These are phyloP conservation scores for Elephantulus edwardii DNA, from an alignment of 2,113 vertebrate species.

Conservation along the genomic window DNA sequence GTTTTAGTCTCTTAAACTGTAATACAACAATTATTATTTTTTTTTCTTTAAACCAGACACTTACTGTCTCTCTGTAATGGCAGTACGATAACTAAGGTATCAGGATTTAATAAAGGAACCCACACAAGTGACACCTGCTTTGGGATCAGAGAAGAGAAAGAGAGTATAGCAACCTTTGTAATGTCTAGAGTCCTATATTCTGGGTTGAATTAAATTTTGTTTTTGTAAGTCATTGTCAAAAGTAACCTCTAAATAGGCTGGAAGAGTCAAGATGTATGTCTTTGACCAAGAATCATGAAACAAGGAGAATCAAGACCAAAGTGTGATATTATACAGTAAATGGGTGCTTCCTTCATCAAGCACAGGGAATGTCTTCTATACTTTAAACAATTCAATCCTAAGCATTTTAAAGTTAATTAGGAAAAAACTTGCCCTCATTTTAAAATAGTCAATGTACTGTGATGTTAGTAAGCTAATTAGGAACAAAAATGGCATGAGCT, in stretches of 20 bases:
- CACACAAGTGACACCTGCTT: not conserved
- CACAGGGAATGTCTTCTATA: not conserved
- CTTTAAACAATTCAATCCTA: conserved; percentile 3
- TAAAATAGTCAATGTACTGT: conserved; percentile 29
- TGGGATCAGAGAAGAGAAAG: not conserved
- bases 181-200: not conserved
- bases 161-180: not conserved
- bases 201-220: not conserved
- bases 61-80: no score
- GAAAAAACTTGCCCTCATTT: conserved; percentile 40
- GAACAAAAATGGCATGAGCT: conserved; percentile 28
- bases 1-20: no score
- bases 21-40: no score
- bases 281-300: not conserved
- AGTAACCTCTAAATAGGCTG: not conserved
- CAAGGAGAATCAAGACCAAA: not conserved
- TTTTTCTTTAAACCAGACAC: no score
- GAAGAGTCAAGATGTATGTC: not conserved
- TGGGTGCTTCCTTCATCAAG: not conserved
- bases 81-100: no score
- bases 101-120: no score
- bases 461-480: conserved; percentile 30
- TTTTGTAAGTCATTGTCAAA: not conserved
- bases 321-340: not conserved
- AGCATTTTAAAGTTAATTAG: conserved; percentile 49